phyloP scores from a whole-genome alignment of 2,888 invertebrate species.

The Adineta ricciae region DNA sequence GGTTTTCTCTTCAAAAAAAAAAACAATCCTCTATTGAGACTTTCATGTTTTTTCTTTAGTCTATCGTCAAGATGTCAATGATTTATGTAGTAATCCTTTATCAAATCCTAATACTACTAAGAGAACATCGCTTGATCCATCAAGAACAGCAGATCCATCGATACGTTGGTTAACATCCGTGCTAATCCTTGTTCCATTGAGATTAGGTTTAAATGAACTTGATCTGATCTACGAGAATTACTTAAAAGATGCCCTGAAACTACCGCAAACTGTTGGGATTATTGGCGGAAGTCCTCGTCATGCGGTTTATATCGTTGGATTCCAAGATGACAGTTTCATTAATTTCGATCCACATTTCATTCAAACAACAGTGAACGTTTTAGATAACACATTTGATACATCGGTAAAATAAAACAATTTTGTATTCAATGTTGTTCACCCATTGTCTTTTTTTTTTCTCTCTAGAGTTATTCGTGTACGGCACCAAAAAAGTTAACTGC shows the following conservation, averaged over 20 bases:
- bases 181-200: slow-evolving; percentile 52
- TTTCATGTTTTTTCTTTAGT: not conserved
- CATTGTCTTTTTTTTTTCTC: not conserved
- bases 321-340: slow-evolving; percentile 73
- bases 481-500: slow-evolving; percentile 1
- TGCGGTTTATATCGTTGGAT: slow-evolving; percentile 90
- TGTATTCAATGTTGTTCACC: too few relatives aligned
- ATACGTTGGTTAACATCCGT: slow-evolving; percentile 42
- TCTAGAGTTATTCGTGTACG: slow-evolving; percentile 9
- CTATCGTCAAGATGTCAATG: not conserved
- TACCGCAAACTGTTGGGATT: slow-evolving; percentile 63
- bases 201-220: slow-evolving; percentile 83
- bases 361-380: slow-evolving; percentile 77
- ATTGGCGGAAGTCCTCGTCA: slow-evolving; percentile 99
- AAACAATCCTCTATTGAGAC: too few relatives aligned
- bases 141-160: not conserved
- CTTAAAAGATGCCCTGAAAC: slow-evolving; percentile 68
- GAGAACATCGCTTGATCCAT: not conserved
- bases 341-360: slow-evolving; percentile 87
- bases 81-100: not conserved
- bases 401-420: not conserved
- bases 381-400: slow-evolving; percentile 61
- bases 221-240: slow-evolving; percentile 85
- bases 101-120: too few relatives aligned
- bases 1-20: too few relatives aligned